phyloP scores from a whole-genome alignment of 2,888 invertebrate species.

The Halictus ligatus region DNA sequence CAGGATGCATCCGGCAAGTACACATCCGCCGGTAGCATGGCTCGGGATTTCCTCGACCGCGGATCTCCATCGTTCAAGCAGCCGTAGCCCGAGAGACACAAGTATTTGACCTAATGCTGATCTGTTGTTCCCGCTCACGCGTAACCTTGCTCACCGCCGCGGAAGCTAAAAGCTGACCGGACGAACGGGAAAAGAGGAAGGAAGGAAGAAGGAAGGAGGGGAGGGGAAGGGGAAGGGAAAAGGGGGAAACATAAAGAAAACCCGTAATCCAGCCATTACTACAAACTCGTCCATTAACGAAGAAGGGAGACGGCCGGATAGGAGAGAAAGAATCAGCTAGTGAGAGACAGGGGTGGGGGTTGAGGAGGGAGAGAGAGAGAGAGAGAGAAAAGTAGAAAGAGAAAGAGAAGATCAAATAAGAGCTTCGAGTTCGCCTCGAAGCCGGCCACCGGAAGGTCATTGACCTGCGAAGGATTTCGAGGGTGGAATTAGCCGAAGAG shows the following conservation, averaged over 20 bases:
- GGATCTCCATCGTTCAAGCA: neutral
- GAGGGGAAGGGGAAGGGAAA: neutral
- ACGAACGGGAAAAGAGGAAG: neutral
- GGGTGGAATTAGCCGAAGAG: conserved; percentile 57
- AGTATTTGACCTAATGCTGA: conserved; percentile 12
- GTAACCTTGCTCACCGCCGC: neutral
- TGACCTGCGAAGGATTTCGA: conserved; percentile 53
- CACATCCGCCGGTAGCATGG: no score
- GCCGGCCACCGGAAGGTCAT: conserved; percentile 38
- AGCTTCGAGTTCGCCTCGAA: conserved; percentile 20
- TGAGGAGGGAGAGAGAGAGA: neutral
- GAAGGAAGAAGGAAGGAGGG: neutral
- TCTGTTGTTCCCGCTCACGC: conserved; percentile 1
- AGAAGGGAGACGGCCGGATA: neutral
- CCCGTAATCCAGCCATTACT: conserved; percentile 52
- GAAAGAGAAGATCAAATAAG: conserved; percentile 42
- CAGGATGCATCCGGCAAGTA: neutral
- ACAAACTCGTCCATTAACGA: conserved; percentile 48
- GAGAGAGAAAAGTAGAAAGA: neutral
- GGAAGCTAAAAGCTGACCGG: neutral
- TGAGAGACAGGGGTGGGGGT: neutral
- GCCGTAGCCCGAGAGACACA: neutral
- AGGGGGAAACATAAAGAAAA: conserved; percentile 21
- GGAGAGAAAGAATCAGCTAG: neutral
- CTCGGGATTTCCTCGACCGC: neutral